phyloP scores from a whole-genome alignment of 2,113 vertebrate species.

The Manacus vitellinus region DNA sequence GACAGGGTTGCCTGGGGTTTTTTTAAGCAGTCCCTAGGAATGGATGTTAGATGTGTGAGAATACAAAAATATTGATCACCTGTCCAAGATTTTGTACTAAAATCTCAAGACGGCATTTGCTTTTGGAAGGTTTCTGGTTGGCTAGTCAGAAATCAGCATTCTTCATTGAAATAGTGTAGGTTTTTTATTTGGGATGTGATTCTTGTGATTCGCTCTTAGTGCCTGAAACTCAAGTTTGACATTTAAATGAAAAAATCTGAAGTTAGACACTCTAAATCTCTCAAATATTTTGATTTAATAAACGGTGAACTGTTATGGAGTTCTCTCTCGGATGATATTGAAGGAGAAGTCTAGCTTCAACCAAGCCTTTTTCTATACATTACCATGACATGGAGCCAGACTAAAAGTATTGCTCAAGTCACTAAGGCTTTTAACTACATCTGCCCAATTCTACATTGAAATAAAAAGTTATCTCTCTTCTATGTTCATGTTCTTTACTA shows the following conservation, averaged over 20 bases:
- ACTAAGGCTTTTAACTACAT: not conserved
- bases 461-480: not conserved
- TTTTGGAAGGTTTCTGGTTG: not conserved
- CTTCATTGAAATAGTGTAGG: not conserved
- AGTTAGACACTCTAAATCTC: not conserved
- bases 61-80: not conserved
- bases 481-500: not conserved
- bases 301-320: not conserved
- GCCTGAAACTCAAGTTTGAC: not conserved
- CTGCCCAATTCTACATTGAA: not conserved
- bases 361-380: not conserved
- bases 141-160: not conserved
- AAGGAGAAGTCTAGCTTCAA: not conserved
- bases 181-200: not conserved
- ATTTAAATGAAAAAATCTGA: not conserved
- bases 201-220: not conserved
- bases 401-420: not conserved
- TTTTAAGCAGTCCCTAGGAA: not conserved
- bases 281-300: not conserved
- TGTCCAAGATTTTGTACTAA: not conserved
- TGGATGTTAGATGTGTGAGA: not conserved
- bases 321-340: not conserved
- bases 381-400: not conserved
- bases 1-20: not conserved
- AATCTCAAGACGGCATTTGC: not conserved